phyloP scores from a whole-genome alignment of 2,888 invertebrate genomes.

The Melanostoma mellinum region DNA sequence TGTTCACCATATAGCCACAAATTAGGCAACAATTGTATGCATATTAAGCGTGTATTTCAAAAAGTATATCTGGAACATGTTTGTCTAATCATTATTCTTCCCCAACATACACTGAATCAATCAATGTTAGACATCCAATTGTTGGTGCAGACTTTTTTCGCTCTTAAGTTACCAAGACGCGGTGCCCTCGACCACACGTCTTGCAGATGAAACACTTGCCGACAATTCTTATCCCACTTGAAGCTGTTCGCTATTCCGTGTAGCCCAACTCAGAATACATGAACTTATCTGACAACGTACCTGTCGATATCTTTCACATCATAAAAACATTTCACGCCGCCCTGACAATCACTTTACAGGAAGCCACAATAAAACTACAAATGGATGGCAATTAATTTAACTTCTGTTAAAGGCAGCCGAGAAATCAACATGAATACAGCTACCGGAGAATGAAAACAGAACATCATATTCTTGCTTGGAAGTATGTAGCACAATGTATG shows the following conservation, averaged over 20 bases:
- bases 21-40: slow-evolving; percentile 15
- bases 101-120: slow-evolving; percentile 42
- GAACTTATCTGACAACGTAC: slow-evolving; percentile 56
- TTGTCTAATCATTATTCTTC: slow-evolving; percentile 60
- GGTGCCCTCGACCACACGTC: slow-evolving; percentile 65
- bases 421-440: slow-evolving; percentile 55
- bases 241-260: slow-evolving; percentile 49
- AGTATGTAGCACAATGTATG: slow-evolving; percentile 20
- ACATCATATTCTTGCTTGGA: slow-evolving; percentile 20
- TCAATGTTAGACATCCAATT: slow-evolving; percentile 48
- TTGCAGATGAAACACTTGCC: slow-evolving; percentile 71
- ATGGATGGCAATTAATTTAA: slow-evolving; percentile 71
- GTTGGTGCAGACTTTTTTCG: slow-evolving; percentile 47
- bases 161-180: slow-evolving; percentile 34
- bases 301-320: slow-evolving; percentile 58
- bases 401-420: slow-evolving; percentile 55
- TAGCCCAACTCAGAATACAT: slow-evolving; percentile 41
- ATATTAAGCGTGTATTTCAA: slow-evolving; percentile 17
- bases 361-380: slow-evolving; percentile 72
- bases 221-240: slow-evolving; percentile 69
- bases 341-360: slow-evolving; percentile 71
- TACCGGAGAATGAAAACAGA: slow-evolving; percentile 54
- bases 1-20: not conserved
- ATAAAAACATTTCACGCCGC: slow-evolving; percentile 72
- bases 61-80: slow-evolving; percentile 48